Conservation (phyloP, 2,797 vertebrate species). For the Acropternis orthonyx region DNA sequence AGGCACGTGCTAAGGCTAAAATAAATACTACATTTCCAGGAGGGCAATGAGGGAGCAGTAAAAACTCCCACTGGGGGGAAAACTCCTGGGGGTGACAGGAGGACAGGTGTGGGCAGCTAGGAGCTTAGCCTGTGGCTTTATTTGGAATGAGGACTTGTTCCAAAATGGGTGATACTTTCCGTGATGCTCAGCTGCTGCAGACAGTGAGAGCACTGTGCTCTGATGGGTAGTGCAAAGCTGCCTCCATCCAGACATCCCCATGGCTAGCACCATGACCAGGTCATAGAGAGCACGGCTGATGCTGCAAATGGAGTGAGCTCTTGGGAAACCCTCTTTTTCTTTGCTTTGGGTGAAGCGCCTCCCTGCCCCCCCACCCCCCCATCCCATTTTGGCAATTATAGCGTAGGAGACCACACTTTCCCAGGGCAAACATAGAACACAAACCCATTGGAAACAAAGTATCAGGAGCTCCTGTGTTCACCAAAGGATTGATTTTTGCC, state of each 20-base stretch:
- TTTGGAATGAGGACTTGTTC: background rate
- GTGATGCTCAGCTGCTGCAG: background rate
- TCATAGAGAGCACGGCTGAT: accelerated
- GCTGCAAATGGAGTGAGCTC: background rate
- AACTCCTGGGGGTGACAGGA: background rate
- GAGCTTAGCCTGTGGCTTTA: background rate
- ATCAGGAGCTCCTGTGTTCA: background rate
- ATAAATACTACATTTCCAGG: background rate
- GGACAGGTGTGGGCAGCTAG: background rate
- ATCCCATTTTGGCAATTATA: background rate
- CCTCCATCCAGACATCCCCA: background rate
- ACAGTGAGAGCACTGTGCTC: accelerated
- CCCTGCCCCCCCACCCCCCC: no score
- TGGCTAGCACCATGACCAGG: background rate
- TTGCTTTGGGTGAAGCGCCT: background rate
- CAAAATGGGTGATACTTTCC: background rate
- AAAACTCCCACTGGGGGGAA: background rate
- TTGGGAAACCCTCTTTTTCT: background rate
- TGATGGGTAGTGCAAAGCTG: background rate
- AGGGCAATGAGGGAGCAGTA: background rate
- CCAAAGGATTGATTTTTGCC: background rate
- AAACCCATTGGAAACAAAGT: background rate
- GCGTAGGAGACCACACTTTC: background rate
- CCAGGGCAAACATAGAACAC: background rate
- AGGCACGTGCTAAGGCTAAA: background rate